phyloP scores from a whole-genome alignment of 2,888 invertebrate genomes.

The Sarcophaga subvicina region DNA sequence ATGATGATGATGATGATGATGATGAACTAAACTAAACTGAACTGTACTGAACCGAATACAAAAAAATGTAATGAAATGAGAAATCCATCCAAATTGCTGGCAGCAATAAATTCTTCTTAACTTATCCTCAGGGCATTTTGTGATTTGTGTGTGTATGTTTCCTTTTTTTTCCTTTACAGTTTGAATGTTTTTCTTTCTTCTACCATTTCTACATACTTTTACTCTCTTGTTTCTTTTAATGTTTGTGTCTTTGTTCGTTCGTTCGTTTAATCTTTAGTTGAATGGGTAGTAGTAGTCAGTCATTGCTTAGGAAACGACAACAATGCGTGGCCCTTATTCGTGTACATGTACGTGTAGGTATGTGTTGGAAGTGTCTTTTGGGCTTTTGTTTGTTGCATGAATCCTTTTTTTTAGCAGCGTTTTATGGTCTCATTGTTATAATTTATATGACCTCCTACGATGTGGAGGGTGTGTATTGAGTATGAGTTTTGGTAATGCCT shows the following conservation, averaged over 20 bases:
- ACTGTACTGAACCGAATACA: constrained; percentile 40
- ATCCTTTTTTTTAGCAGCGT: neutral
- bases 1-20: constrained; percentile 41
- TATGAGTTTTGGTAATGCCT: neutral
- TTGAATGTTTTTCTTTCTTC: constrained; percentile 22
- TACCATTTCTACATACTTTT: constrained; percentile 35
- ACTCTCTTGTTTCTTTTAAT: neutral
- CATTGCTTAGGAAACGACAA: neutral
- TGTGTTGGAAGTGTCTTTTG: neutral
- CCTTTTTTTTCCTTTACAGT: constrained; percentile 70
- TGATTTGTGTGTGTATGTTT: constrained; percentile 77
- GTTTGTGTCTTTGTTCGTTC: neutral
- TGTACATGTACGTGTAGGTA: neutral
- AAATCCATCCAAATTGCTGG: constrained; percentile 76
- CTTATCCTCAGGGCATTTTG: constrained; percentile 78
- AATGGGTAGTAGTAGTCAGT: neutral
- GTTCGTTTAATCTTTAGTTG: neutral
- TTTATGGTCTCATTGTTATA: neutral
- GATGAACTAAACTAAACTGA: neutral
- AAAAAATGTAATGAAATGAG: constrained; percentile 71
- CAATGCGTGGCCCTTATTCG: neutral
- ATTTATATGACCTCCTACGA: neutral
- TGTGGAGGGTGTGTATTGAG: neutral
- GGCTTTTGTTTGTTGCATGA: constrained; percentile 6
- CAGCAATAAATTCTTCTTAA: constrained; percentile 79